Percentiles rank a stretch among this genome's conserved stretches.
Evolutionary conservation across 2,113 vertebrate genomes (phyloP).

Genomic region (Otus sunia): DNA sequence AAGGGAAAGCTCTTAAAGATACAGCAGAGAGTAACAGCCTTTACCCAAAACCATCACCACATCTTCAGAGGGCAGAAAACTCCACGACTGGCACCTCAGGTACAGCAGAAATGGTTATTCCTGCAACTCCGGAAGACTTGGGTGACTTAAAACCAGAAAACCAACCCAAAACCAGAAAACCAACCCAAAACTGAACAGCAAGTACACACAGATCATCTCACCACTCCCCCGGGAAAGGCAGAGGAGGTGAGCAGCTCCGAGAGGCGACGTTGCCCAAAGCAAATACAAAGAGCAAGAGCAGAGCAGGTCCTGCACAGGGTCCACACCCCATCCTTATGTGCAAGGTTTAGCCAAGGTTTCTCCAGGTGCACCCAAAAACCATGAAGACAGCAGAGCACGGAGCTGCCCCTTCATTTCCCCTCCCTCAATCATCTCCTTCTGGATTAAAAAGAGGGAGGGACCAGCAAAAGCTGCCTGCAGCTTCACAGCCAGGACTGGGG

Average conservation of each 20-base stretch:
- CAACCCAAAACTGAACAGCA: too few species aligned
- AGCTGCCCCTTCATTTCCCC: background rate
- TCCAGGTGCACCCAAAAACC: background rate
- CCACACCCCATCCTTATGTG: fast-evolving
- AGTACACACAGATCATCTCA: background rate
- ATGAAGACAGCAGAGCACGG: fast-evolving
- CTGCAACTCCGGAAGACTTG: background rate
- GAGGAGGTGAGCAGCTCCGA: fast-evolving
- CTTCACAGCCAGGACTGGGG: background rate
- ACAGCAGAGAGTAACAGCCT: background rate
- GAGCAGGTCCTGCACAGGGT: background rate
- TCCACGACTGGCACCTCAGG: background rate
- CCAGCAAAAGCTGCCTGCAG: background rate
- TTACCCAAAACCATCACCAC: background rate
- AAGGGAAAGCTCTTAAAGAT: background rate
- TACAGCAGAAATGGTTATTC: background rate
- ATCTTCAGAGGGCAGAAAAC: background rate
- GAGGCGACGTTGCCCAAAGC: fast-evolving
- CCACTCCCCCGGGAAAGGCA: fast-evolving
- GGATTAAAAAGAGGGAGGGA: background rate
- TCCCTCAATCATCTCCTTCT: background rate
- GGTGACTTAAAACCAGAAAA: background rate
- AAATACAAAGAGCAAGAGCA: background rate
- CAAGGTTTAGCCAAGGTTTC: background rate
- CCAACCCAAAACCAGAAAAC: background rate